phyloP scores from a whole-genome alignment of 2,888 invertebrate genomes.

The Microctonus hyperodae region DNA sequence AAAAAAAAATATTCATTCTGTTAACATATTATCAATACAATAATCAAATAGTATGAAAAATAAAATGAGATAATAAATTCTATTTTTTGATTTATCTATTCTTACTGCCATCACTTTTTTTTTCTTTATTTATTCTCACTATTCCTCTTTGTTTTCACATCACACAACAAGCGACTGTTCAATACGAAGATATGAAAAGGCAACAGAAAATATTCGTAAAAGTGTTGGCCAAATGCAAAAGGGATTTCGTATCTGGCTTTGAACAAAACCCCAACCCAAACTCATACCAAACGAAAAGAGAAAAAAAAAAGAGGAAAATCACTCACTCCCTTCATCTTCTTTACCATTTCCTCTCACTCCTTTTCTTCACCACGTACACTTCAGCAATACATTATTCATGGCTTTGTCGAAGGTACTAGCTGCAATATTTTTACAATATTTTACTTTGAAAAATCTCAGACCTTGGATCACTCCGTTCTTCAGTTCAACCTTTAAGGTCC shows the following conservation, averaged over 20 bases:
- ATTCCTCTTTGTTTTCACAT: not conserved
- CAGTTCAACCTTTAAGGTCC: slow-evolving; percentile 10
- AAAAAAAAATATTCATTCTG: too few species aligned
- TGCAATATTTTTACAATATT: slow-evolving; percentile 51
- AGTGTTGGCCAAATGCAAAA: slow-evolving; percentile 24
- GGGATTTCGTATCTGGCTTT: slow-evolving; percentile 22
- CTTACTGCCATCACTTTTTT: not conserved
- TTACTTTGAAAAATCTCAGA: slow-evolving; percentile 41
- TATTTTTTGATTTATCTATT: not conserved
- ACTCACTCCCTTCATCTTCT: slow-evolving; percentile 4
- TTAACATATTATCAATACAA: too few species aligned
- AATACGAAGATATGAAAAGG: not conserved
- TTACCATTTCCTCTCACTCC: slow-evolving; percentile 14
- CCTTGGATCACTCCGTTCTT: slow-evolving; percentile 5
- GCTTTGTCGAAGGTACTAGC: slow-evolving; percentile 49
- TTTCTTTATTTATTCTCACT: not conserved
- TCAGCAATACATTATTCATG: slow-evolving; percentile 52
- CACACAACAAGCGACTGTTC: not conserved
- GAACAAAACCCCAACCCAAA: slow-evolving; percentile 14
- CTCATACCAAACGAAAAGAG: not conserved
- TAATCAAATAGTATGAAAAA: too few species aligned
- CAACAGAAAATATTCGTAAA: slow-evolving; percentile 2
- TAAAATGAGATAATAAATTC: too few species aligned
- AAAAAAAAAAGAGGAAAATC: slow-evolving; percentile 6
- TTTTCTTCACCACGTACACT: slow-evolving; percentile 39